Conservation (phyloP, 2,113 vertebrate species). For the Callionymus lyra region DNA sequence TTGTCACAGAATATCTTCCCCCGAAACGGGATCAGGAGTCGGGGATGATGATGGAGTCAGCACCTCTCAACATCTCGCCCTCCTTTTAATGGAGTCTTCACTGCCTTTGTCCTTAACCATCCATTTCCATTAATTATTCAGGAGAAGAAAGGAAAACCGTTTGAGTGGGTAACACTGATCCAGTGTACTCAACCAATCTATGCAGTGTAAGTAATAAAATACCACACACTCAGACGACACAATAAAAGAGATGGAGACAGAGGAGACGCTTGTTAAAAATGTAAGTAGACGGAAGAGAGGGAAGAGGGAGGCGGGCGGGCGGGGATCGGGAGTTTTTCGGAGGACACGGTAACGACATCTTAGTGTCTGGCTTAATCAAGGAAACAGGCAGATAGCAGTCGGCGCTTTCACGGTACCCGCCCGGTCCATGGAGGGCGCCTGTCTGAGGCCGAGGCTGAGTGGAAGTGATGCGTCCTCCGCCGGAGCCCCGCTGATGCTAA, state of each 20-base stretch:
- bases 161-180: conserved; percentile 69
- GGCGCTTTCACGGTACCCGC: conserved; percentile 42
- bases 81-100: conserved; percentile 66
- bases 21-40: conserved; percentile 24
- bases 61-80: conserved; percentile 56
- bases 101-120: conserved; percentile 65
- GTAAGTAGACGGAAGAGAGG: conserved; percentile 59
- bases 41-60: conserved; percentile 60
- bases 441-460: conserved; percentile 49
- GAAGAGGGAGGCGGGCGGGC: conserved; percentile 31
- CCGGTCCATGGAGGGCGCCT: conserved; percentile 47
- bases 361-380: conserved; percentile 62
- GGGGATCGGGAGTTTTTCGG: conserved; percentile 46
- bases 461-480: conserved; percentile 46
- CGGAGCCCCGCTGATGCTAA: conserved; percentile 52
- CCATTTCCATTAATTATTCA: conserved; percentile 66
- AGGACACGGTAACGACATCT: conserved; percentile 54
- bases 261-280: conserved; percentile 67
- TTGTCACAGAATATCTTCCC: conserved; percentile 9
- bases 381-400: conserved; percentile 58
- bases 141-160: conserved; percentile 61
- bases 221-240: conserved; percentile 61
- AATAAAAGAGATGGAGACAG: conserved; percentile 66
- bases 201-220: conserved; percentile 68
- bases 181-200: conserved; percentile 66